Evolutionary conservation across 2,113 vertebrate genomes (phyloP), one percentile per base, ranked within the genome.

Genomic region (Dipodomys ordii): DNA sequence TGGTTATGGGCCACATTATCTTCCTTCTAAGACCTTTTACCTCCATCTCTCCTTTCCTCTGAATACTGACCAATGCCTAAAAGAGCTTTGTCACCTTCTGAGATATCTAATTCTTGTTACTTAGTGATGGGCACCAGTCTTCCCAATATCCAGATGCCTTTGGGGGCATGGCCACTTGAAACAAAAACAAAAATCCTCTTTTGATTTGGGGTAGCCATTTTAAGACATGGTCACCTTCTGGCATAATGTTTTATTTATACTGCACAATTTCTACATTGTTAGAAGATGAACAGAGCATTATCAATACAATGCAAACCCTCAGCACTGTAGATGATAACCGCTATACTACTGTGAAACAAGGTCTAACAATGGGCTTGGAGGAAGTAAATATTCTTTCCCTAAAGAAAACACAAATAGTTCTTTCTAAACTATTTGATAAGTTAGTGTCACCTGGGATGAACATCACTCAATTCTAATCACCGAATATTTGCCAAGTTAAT

Each of bases 401-500:
- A 80, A 93, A 79, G 85, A 84, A 94, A 86, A 90, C n/a, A 65
- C 46, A 83, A 90, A 95, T 81, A 83, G 13, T 2, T 78, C 18
- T n/a, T 67, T 20, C 32, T 90, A 84, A 77, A 35, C 13, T 86
- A 65, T 83, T 68, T 79, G 49, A 89, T 83, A 86, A 93, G 69
- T 28, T 46, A 27, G 5, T 90, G n/a, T 67, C 62, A 89, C 32
- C 65, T 16, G 64, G 30, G 30, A 74, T 79, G 19, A 67, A 19
- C 79, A 49, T 46, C 76, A 80, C 20, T 30, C 25, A 68, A 10
- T 30, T 32, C 44, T 27, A 23, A 57, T 93, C 73, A 93, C 72
- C 77, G 92, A 86, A 73, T 92, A 94, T 83, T 67, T 94, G 44
- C 67, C 87, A 88, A 92, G 73, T 73, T 87, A 90, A 88, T 76